phyloP scores from a whole-genome alignment of 2,888 invertebrate species.

The Meloe dianella region DNA sequence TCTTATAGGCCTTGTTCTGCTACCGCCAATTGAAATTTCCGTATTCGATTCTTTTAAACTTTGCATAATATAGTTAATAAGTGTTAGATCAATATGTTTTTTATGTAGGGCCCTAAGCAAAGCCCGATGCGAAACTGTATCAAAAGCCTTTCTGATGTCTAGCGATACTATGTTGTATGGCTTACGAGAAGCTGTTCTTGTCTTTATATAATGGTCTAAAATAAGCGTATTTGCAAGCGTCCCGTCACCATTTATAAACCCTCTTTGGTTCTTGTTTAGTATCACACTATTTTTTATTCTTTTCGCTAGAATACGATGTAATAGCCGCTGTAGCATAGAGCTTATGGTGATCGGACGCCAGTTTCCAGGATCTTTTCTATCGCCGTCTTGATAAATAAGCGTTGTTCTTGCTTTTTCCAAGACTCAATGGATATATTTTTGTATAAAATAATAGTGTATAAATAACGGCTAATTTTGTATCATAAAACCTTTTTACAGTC shows the following conservation, averaged over 20 bases:
- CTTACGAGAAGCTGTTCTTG: conserved; percentile 3
- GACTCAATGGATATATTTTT: not conserved
- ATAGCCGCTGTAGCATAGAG: not conserved
- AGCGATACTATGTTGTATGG: conserved; percentile 24
- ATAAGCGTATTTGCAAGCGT: conserved; percentile 7
- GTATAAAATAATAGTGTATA: not conserved
- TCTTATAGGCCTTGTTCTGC: not conserved
- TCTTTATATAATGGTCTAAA: not conserved
- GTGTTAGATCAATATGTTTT: not conserved
- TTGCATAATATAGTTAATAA: not conserved
- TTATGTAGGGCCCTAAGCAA: not conserved
- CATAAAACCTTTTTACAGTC: not conserved
- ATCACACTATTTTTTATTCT: not conserved
- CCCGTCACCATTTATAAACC: conserved; percentile 14
- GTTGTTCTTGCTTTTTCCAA: conserved; percentile 14
- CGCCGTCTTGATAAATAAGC: conserved; percentile 17
- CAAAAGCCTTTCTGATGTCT: conserved; percentile 33
- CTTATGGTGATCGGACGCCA: conserved; percentile 16
- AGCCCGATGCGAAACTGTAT: conserved; percentile 27
- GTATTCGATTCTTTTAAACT: not conserved
- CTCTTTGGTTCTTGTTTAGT: not conserved
- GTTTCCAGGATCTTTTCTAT: not conserved
- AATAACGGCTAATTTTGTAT: not conserved
- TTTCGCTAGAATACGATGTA: conserved; percentile 11
- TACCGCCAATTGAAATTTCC: not conserved